Evolutionary conservation across 1,140 invertebrate species (phyloP), one percentile per base, ranked within the genome.

Genomic region (Drosophila takahashii): DNA sequence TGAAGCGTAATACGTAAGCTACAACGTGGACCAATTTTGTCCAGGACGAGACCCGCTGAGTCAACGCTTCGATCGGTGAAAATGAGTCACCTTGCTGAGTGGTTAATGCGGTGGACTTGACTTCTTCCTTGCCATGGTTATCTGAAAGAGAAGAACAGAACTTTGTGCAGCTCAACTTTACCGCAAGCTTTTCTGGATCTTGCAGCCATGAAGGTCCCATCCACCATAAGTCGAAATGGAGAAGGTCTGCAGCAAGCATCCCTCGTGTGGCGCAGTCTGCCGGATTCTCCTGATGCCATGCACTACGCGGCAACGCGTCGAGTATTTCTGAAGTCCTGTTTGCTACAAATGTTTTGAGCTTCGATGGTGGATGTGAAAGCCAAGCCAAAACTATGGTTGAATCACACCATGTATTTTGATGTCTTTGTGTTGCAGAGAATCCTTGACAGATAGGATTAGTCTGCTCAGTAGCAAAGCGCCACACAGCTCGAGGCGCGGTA

Each of bases 1-100:
- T n/a, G n/a, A n/a, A n/a, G n/a, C n/a, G n/a, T n/a, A n/a, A n/a
- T n/a, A n/a, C n/a, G n/a, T n/a, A n/a, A n/a, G n/a, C n/a, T n/a
- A n/a, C n/a, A n/a, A n/a, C n/a, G n/a, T n/a, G n/a, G n/a, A n/a
- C n/a, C n/a, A n/a, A n/a, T n/a, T n/a, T n/a, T n/a, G n/a, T n/a
- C n/a, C n/a, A n/a, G n/a, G n/a, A n/a, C n/a, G n/a, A n/a, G n/a
- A n/a, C n/a, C n/a, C n/a, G n/a, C n/a, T n/a, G n/a, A n/a, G 27
- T 27, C 27, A 27, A 27, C 94, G 11, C 34, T 36, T 36, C 34
- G 34, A 36, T 36, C 4, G 34, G 34, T 36, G 34, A 36, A 3
- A 36, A 36, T 36, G 11, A 36, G 34, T 4, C 10, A 11, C 11
- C 4, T 13, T 36, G 3, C 11, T 36, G 34, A 0, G 34, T 11